Base-by-base conservation (phyloP, 2,113 vertebrate genomes). In the Pholis gunnellus region DNA sequence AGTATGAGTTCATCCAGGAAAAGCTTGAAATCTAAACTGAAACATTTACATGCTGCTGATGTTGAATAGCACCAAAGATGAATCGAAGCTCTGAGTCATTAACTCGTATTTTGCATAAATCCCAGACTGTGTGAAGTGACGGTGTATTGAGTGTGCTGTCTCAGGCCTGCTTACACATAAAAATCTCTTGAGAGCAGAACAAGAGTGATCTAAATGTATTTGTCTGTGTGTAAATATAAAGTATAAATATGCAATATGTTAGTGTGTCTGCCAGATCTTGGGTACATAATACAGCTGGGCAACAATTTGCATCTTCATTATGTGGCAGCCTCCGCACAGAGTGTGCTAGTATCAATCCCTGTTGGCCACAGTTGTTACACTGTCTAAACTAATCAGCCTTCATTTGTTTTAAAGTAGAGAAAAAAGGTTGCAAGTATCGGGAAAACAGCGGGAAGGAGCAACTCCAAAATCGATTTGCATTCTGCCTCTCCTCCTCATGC, bases 401-500 rank as follows among this genome's bases (percentile, higher is more conserved):
- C 52, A 60, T 60, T 72, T 59, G 3, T 40, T 70, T 82, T 60
- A 68, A 84, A 76, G 29, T 22, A 61, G 60, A 57, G 38, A 59
- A 56, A 11, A 25, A 75, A 77, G 60, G 61, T 71, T 54, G 25
- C 57, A 59, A 78, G 34, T 68, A 68, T 61, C 17, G 64, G 34
- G 66, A 56, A 86, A 88, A 27, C 54, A 72, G 74, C 67, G 61
- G 68, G 73, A 82, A 81, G 82, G 50, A 63, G 3, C 67, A 70
- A 44, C 77, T 85, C 76, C 29, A 54, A 64, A 79, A 73, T 54
- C 34, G 20, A 90, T 91, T 85, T 90, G 77, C 80, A 85, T 87
- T 85, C 75, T 52, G 65, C 48, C 42, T 83, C 54, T 67, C 27
- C 46, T 85, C 31, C 48, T 65, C 0, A 5, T 27, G 46, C 66